These are phyloP conservation scores for Scopus umbretta DNA, from an alignment of 2,113 vertebrate species.

Conservation along the genomic window DNA sequence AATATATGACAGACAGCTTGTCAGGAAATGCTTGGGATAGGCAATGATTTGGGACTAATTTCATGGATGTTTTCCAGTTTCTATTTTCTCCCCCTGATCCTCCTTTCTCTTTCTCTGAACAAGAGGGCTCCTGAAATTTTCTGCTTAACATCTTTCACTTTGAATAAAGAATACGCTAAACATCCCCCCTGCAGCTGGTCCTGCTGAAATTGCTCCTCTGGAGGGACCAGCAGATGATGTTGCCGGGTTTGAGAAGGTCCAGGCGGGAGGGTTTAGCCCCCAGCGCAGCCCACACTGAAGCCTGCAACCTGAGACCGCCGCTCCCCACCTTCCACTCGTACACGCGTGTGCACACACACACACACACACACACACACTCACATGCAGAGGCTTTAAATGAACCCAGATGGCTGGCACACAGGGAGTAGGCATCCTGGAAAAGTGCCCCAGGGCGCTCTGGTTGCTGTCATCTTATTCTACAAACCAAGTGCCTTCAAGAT, in stretches of 20 bases:
- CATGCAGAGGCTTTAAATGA: conserved; percentile 77
- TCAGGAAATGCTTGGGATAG: conserved; percentile 72
- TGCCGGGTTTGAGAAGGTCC: conserved; percentile 85
- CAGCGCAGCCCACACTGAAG: conserved; percentile 84
- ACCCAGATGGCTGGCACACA: conserved; percentile 91
- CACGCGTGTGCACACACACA: neutral
- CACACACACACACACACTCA: neutral
- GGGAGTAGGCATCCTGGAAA: conserved; percentile 74
- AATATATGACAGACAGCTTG: conserved; percentile 69
- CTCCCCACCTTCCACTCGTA: conserved; percentile 39
- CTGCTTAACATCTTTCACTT: conserved; percentile 94
- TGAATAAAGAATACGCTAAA: conserved; percentile 89
- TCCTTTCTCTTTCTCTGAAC: conserved; percentile 72
- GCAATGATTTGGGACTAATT: conserved; percentile 77
- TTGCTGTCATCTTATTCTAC: conserved; percentile 70
- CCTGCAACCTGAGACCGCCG: conserved; percentile 83
- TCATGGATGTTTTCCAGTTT: conserved; percentile 82
- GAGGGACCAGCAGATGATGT: conserved; percentile 76
- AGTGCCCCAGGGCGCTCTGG: conserved; percentile 67
- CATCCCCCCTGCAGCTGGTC: conserved; percentile 88
- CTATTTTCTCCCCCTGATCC: conserved; percentile 63
- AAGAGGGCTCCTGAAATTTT: conserved; percentile 87
- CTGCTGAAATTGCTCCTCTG: conserved; percentile 82
- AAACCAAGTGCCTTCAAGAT: conserved; percentile 78
- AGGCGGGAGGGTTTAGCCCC: conserved; percentile 78